These are phyloP conservation scores for Diplodus puntazzo DNA, from an alignment of 2,797 vertebrate species.

Conservation along the genomic window DNA sequence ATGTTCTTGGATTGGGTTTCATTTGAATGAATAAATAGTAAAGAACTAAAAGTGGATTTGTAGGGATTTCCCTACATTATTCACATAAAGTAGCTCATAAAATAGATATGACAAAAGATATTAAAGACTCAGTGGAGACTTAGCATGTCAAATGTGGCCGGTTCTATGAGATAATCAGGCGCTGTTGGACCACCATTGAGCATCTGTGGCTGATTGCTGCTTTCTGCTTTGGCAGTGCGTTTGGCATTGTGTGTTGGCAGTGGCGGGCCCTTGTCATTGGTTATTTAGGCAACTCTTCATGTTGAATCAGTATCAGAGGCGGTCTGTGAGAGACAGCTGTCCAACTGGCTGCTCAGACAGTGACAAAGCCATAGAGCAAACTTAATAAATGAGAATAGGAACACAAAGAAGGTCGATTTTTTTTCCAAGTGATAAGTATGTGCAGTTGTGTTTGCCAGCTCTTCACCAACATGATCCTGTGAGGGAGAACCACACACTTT, in stretches of 20 bases:
- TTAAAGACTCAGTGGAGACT: not conserved
- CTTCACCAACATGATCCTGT: not conserved
- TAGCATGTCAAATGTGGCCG: slow-evolving; percentile 2
- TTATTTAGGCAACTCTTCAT: slow-evolving; percentile 28
- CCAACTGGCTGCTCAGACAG: not conserved
- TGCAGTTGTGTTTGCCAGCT: not conserved
- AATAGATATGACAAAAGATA: slow-evolving; percentile 11
- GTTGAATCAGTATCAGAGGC: slow-evolving; percentile 37
- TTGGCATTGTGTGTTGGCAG: slow-evolving; percentile 35
- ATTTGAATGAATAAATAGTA: slow-evolving; percentile 23
- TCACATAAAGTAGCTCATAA: slow-evolving; percentile 12
- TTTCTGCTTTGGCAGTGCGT: slow-evolving; percentile 33
- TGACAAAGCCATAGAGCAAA: not conserved
- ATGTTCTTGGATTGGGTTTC: not conserved
- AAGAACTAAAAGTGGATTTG: not conserved
- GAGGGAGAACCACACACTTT: not conserved
- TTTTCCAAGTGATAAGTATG: no score
- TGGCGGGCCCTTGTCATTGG: slow-evolving; percentile 31
- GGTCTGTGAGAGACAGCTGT: slow-evolving; percentile 29
- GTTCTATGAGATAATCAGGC: slow-evolving; percentile 11
- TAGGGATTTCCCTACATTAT: slow-evolving; percentile 1
- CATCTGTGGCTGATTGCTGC: slow-evolving; percentile 32
- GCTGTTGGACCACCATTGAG: not conserved
- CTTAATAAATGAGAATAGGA: not conserved
- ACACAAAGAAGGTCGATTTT: not conserved